Percentiles rank a stretch among this genome's conserved stretches.
These are phyloP conservation scores for Mycteria americana DNA, from an alignment of 2,797 vertebrate genomes.

Conservation along the genomic window DNA sequence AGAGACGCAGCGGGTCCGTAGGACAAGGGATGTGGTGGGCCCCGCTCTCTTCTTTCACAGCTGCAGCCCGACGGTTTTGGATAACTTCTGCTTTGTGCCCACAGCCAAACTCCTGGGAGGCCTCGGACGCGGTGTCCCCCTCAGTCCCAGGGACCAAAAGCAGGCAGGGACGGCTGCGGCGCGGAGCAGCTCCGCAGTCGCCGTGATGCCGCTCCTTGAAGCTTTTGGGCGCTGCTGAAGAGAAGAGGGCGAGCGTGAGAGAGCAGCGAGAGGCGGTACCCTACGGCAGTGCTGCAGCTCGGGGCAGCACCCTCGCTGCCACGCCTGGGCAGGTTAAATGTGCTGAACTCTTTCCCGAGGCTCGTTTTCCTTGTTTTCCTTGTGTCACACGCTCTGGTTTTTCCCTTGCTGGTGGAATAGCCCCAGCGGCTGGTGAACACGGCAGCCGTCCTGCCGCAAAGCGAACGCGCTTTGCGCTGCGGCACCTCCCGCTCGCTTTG, in stretches of 20 bases:
- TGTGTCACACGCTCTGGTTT: not conserved
- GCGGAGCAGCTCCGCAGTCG: not conserved
- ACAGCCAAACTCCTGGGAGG: not conserved
- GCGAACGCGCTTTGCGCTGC: too few species aligned
- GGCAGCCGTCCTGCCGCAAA: not conserved
- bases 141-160: fast-evolving
- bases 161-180: not conserved
- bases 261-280: too few species aligned
- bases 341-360: not conserved
- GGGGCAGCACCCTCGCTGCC: not conserved
- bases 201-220: not conserved
- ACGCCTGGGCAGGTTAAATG: fast-evolving
- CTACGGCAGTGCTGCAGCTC: not conserved
- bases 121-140: fast-evolving
- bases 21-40: not conserved
- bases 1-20: fast-evolving
- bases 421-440: fast-evolving
- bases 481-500: not conserved
- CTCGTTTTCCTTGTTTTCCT: not conserved
- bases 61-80: not conserved
- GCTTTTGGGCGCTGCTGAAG: not conserved
- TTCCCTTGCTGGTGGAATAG: not conserved
- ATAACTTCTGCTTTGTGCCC: not conserved
- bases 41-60: not conserved
- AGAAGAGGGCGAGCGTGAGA: not conserved